Base-by-base conservation (phyloP, 2,888 invertebrate species). In the Orchesella flavescens region DNA sequence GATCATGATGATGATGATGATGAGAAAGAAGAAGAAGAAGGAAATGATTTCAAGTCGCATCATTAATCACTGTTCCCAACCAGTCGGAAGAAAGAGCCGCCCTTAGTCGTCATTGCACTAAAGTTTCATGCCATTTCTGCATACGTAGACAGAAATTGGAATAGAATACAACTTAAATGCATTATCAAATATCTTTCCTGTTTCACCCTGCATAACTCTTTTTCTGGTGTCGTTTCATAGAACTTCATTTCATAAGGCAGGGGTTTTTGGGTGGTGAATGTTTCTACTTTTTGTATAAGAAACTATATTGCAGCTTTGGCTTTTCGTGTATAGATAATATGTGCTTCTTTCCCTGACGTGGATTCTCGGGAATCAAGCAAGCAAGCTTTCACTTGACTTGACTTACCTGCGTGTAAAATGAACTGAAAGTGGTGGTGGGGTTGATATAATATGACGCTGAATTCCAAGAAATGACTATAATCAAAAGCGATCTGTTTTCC, bases 51-150 rank as follows among this genome's bases (percentile, higher is more conserved):
- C 79, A 84, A 81, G 84, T 81, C 84, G 85, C 84, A 85, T 86
- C 86, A 86, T 86, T 86, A 86, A 86, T 86, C 86, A 86, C 84
- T 85, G 83, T 84, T 86, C 79, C 86, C 80, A 78, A 21, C 81
- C 81, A 81, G 68, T 59, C 59, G 46, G 68, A 66, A 81, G 81
- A 81, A 75, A 74, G 73, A 73, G 75, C 74, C 81, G 81, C 74
- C 81, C 75, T 75, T 44, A 55, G 66, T 80, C 73, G 66, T 80
- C 73, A 53, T 80, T 80, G 66, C 59, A 66, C 65, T 75, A 53
- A 24, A 65, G 46, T 81, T 81, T 49, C 34, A n/a, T n/a, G n/a
- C n/a, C n/a, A 7, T 34, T 49, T 81, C 75, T 81, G 81, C 81
- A 81, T 81, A 81, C 81, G 81, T 81, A 74, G 75, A 81, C 81